Conservation (phyloP, 92 coral and sea anemone species). For the Porites evermanni region DNA sequence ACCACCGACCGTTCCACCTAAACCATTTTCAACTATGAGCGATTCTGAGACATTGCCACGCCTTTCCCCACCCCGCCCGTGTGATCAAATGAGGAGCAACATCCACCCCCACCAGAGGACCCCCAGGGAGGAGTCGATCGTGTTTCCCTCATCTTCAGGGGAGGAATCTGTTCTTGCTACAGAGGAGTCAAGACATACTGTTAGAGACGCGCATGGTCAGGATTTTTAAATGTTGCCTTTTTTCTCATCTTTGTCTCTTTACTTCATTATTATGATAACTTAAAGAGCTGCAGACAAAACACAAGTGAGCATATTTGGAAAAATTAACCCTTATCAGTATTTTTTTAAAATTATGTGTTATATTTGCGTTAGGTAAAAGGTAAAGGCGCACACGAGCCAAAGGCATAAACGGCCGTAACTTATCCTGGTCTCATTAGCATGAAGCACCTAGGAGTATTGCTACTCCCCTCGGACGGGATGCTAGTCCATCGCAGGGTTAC, state of each 20-base stretch:
- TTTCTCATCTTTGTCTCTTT: neutral
- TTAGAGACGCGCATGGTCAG: slow-evolving; percentile 11
- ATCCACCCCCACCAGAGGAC: slow-evolving; percentile 61
- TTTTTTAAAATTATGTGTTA: too few relatives aligned
- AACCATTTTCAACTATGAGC: neutral
- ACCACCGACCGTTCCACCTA: slow-evolving; percentile 8
- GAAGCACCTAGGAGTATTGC: too few relatives aligned
- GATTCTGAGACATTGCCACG: slow-evolving; percentile 64
- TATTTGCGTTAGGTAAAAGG: too few relatives aligned
- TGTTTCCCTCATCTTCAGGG: slow-evolving; percentile 72
- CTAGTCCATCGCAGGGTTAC: too few relatives aligned
- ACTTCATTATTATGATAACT: neutral
- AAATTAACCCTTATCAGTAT: neutral
- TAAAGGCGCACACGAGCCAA: too few relatives aligned
- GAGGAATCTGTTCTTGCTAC: slow-evolving; percentile 45
- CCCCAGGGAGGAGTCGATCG: slow-evolving; percentile 70
- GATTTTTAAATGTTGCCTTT: neutral
- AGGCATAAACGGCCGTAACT: too few relatives aligned
- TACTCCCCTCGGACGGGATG: too few relatives aligned
- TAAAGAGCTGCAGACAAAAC: too few relatives aligned
- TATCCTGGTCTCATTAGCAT: too few relatives aligned
- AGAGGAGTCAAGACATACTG: neutral
- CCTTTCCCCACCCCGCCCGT: slow-evolving; percentile 61
- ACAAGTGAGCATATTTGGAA: too few relatives aligned
- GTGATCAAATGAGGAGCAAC: slow-evolving; percentile 37